Percentiles rank a stretch among this genome's conserved stretches.
Evolutionary conservation across 1,140 invertebrate genomes (phyloP).

Genomic region (Saxidomus purpurata): DNA sequence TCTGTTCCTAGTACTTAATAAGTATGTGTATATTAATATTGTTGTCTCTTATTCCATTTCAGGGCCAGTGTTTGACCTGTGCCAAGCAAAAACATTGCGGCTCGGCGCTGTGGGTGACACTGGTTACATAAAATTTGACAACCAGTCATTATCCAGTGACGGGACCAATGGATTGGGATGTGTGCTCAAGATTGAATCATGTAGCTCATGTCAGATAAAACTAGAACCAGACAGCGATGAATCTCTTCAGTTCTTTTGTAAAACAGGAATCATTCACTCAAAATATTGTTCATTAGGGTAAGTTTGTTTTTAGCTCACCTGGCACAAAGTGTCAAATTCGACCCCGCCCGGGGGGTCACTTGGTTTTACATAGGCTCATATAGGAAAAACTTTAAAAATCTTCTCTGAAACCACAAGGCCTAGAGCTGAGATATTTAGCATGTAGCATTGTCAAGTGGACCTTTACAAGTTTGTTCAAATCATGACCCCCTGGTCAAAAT

Average conservation of each 20-base stretch:
- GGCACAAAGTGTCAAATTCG: too few relatives aligned
- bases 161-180: not conserved
- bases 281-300: slow-evolving; percentile 30
- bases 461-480: too few relatives aligned
- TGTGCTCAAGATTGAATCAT: slow-evolving; percentile 23
- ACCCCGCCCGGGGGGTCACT: too few relatives aligned
- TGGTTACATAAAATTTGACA: not conserved
- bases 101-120: not conserved
- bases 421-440: too few relatives aligned
- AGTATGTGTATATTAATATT: too few relatives aligned
- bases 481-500: too few relatives aligned
- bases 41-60: too few relatives aligned
- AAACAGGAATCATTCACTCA: not conserved
- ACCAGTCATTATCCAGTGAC: not conserved
- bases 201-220: slow-evolving; percentile 25
- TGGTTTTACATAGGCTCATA: too few relatives aligned
- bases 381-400: too few relatives aligned
- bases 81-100: not conserved
- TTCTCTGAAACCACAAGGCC: too few relatives aligned
- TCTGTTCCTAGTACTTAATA: too few relatives aligned
- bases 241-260: slow-evolving; percentile 1
- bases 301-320: not conserved
- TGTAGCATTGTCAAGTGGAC: too few relatives aligned
- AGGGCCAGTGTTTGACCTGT: not conserved
- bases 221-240: not conserved